A percentile compares a stretch with the other conserved stretches of the same genome.
Evolutionary conservation across 2,113 vertebrate genomes (phyloP).

Genomic region (Sylvia atricapilla): DNA sequence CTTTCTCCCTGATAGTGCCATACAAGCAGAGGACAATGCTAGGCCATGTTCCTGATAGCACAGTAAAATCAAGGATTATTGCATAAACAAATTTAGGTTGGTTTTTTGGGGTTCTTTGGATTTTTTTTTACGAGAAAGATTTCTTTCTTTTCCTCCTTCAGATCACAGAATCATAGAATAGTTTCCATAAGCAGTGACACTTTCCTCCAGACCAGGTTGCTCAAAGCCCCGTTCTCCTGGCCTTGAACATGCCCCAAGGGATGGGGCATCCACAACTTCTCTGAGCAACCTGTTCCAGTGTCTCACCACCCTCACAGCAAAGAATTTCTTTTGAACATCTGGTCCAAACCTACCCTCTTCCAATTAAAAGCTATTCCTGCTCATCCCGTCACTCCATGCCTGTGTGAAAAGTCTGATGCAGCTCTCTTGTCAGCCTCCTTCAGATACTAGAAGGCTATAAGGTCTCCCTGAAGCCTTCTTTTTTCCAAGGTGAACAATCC

Average conservation of each 20-base stretch:
- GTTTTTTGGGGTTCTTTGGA: background rate
- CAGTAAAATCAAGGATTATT: background rate
- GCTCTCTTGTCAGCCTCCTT: background rate
- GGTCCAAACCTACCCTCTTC: background rate
- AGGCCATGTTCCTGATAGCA: background rate
- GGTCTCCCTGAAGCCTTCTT: background rate
- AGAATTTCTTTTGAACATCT: background rate
- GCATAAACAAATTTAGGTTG: background rate
- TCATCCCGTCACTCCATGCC: background rate
- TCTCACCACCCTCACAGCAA: background rate
- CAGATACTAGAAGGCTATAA: background rate
- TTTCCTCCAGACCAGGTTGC: background rate
- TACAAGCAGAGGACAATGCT: background rate
- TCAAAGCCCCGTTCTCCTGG: background rate
- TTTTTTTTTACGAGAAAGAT: background rate
- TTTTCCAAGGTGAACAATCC: background rate
- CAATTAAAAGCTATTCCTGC: background rate
- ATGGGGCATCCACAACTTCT: background rate
- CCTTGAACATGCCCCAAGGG: background rate
- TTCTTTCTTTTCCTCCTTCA: background rate
- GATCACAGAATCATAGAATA: background rate
- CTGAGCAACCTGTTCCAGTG: background rate
- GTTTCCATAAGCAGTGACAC: background rate
- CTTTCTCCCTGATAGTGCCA: background rate
- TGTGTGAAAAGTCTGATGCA: background rate